Conservation (phyloP, 2,113 vertebrate genomes). For the Ptilonorhynchus violaceus region DNA sequence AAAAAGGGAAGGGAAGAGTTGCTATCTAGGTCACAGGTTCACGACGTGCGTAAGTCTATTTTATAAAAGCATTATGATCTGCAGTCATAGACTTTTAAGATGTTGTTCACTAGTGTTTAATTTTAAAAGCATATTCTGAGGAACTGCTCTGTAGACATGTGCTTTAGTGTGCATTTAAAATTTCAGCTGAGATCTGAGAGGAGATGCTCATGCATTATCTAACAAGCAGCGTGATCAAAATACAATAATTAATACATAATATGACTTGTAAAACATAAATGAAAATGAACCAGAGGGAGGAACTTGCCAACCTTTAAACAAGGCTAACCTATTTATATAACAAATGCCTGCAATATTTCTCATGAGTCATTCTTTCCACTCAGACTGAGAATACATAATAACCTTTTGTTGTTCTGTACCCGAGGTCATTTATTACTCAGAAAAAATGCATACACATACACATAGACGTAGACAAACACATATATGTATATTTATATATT, state of each 20-base stretch:
- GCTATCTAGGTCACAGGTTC: not conserved
- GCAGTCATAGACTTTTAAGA: not conserved
- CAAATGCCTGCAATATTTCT: constrained; percentile 37
- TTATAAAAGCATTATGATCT: not conserved
- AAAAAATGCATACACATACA: not conserved
- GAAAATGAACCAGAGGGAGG: not conserved
- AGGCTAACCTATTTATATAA: constrained; percentile 19
- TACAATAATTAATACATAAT: constrained; percentile 46
- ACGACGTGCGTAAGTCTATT: not conserved
- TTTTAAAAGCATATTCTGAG: not conserved
- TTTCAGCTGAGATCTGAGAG: not conserved
- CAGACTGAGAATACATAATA: not conserved
- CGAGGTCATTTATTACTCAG: not conserved
- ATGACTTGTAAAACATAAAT: constrained; percentile 41
- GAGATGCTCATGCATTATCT: not conserved
- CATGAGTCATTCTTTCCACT: constrained; percentile 20
- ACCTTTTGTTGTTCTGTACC: not conserved
- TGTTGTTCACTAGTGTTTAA: not conserved
- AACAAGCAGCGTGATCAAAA: constrained; percentile 20
- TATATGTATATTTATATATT: not conserved
- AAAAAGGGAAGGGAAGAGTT: not conserved
- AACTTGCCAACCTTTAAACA: constrained; percentile 27
- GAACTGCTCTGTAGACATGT: not conserved
- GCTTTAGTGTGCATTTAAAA: not conserved
- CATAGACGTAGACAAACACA: fast-evolving